A percentile compares a stretch with the other conserved stretches of the same genome.
Evolutionary conservation across 1,140 invertebrate species (phyloP).

Genomic region (Ceratosolen fusciceps): DNA sequence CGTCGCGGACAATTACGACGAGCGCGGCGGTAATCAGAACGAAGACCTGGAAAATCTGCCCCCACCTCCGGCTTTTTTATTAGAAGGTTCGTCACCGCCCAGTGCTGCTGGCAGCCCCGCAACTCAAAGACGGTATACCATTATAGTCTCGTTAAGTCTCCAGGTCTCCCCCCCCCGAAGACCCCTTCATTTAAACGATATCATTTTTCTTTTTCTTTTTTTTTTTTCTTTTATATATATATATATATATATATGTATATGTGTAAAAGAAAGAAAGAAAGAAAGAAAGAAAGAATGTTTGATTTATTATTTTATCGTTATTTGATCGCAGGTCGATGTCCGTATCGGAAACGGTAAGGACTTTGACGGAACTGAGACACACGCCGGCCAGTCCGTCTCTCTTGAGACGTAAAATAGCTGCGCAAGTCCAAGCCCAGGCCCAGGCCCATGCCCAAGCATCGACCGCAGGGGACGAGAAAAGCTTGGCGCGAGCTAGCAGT

Average conservation of each 20-base stretch:
- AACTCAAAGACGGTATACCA: conserved; percentile 58
- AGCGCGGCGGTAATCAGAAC: conserved; percentile 54
- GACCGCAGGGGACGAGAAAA: conserved; percentile 39
- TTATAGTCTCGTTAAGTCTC: too few relatives aligned
- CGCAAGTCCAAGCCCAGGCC: conserved; percentile 54
- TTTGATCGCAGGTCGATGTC: conserved; percentile 64
- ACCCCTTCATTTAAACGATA: too few relatives aligned
- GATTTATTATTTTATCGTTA: not conserved
- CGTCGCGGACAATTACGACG: conserved; percentile 61
- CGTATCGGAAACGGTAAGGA: conserved; percentile 90
- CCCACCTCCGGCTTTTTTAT: conserved; percentile 86
- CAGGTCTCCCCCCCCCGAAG: too few relatives aligned
- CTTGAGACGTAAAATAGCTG: conserved; percentile 75
- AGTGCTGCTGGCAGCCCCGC: conserved; percentile 62
- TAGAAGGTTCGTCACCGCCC: conserved; percentile 73
- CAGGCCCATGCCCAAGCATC: conserved; percentile 41
- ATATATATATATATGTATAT: too few relatives aligned
- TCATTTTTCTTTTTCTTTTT: too few relatives aligned
- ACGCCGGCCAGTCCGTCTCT: conserved; percentile 87
- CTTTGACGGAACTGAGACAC: conserved; percentile 86
- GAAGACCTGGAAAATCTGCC: conserved; percentile 80
- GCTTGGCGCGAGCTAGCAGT: conserved; percentile 19
- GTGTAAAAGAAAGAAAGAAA: too few relatives aligned
- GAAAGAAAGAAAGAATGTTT: not conserved
- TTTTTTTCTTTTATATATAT: too few relatives aligned